Evolutionary conservation across 2,888 invertebrate species (phyloP).

Genomic region (Eudasyphora cyanicolor): DNA sequence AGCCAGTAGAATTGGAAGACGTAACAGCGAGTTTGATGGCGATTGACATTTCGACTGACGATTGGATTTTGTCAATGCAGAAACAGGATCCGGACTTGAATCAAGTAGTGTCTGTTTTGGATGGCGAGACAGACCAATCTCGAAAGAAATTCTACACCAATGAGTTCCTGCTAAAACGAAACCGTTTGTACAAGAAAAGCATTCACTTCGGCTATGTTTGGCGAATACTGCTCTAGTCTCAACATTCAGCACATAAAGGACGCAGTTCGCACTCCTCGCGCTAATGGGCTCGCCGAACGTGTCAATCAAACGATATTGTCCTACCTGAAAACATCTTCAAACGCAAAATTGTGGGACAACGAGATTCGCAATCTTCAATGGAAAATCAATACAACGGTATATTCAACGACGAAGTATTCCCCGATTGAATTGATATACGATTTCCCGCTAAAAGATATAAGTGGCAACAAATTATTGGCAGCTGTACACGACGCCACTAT

Average conservation of each 20-base stretch:
- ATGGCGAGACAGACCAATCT: neutral
- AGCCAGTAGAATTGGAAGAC: conserved; percentile 38
- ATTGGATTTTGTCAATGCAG: conserved; percentile 59
- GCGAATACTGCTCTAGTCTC: conserved; percentile 25
- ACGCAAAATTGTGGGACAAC: conserved; percentile 57
- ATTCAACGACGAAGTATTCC: conserved; percentile 36
- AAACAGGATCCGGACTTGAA: conserved; percentile 48
- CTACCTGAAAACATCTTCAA: conserved; percentile 44
- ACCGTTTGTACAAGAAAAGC: conserved; percentile 45
- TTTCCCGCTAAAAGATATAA: conserved; percentile 57
- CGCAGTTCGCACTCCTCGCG: conserved; percentile 56
- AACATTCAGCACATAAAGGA: conserved; percentile 60
- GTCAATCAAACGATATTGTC: conserved; percentile 51
- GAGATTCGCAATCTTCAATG: conserved; percentile 59
- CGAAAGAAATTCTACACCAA: neutral
- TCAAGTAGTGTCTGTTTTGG: conserved; percentile 30
- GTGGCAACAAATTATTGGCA: conserved; percentile 45
- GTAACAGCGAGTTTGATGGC: conserved; percentile 42
- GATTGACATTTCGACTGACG: conserved; percentile 39
- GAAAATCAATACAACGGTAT: conserved; percentile 53
- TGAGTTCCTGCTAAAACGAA: conserved; percentile 34
- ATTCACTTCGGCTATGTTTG: conserved; percentile 55
- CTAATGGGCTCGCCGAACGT: conserved; percentile 60
- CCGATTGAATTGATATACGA: conserved; percentile 65
- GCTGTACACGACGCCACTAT: conserved; percentile 42